These are phyloP conservation scores for Amblyopsis hoosieri DNA, from an alignment of 2,797 vertebrate species.

Conservation along the genomic window DNA sequence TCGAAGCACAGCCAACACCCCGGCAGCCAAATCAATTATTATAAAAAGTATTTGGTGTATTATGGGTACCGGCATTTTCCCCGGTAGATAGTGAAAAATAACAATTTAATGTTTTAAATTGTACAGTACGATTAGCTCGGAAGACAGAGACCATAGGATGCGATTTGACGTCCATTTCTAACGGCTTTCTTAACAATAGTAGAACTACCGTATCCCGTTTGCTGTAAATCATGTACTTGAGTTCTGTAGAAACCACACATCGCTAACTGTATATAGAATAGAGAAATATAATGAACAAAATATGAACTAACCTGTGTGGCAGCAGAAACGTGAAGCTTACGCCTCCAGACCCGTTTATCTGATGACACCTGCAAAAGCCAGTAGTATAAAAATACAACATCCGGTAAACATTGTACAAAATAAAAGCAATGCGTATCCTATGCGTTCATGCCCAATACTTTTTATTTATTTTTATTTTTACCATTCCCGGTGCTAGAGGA, in stretches of 20 bases:
- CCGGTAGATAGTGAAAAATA: background rate
- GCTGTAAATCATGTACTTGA: background rate
- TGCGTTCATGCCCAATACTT: too few species aligned
- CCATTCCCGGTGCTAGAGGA: too few species aligned
- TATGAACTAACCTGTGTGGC: background rate
- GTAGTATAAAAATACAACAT: background rate
- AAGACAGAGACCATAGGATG: background rate
- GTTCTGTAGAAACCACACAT: background rate
- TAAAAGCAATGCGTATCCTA: background rate
- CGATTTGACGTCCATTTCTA: background rate
- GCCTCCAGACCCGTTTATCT: background rate
- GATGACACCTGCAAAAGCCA: background rate
- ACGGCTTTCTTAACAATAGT: background rate
- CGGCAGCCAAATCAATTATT: too few species aligned
- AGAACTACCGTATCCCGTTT: background rate
- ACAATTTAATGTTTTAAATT: background rate
- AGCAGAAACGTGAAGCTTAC: background rate
- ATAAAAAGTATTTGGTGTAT: too few species aligned
- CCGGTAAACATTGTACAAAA: background rate
- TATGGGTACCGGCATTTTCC: background rate
- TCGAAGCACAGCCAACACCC: too few species aligned
- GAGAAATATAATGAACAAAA: background rate
- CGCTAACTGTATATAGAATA: background rate
- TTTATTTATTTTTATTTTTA: too few species aligned
- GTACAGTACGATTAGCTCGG: background rate